These are phyloP conservation scores for Ctenopoma multispine DNA, from an alignment of 2,797 vertebrate species.

Conservation along the genomic window DNA sequence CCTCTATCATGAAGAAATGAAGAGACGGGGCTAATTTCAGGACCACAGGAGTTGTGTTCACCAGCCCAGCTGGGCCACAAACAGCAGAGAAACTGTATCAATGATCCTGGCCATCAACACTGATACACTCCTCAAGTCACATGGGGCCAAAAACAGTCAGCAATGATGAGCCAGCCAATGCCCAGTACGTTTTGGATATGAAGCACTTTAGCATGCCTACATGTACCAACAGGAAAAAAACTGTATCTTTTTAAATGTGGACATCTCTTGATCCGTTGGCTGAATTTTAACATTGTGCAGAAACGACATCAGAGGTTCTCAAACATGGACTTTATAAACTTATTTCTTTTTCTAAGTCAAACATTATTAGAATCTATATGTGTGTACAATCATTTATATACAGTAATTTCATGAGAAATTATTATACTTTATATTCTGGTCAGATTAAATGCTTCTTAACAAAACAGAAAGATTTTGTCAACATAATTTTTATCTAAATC, in stretches of 20 bases:
- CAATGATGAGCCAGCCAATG: conserved; percentile 46
- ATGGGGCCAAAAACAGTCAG: conserved; percentile 44
- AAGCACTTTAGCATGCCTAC: conserved; percentile 74
- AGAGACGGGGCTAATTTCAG: conserved; percentile 9
- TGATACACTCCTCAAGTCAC: conserved; percentile 46
- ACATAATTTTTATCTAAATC: conserved; percentile 29
- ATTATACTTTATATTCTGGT: conserved; percentile 62
- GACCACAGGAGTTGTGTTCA: conserved; percentile 18
- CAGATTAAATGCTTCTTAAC: conserved; percentile 70
- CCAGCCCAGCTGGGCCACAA: conserved; percentile 29
- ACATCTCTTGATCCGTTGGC: conserved; percentile 18
- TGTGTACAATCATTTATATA: conserved; percentile 59
- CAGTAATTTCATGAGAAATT: conserved; percentile 32
- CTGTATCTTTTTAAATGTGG: conserved; percentile 15
- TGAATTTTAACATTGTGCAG: conserved; percentile 18
- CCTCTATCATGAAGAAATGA: conserved; percentile 97
- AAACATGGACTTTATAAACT: conserved; percentile 32
- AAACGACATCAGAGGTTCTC: conserved; percentile 38
- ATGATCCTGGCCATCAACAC: conserved; percentile 49
- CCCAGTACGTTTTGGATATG: conserved; percentile 34
- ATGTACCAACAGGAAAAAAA: conserved; percentile 19
- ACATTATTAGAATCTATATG: conserved; percentile 40
- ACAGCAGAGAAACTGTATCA: conserved; percentile 65
- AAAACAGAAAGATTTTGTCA: conserved; percentile 49
- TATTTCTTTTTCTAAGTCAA: conserved; percentile 50